Base-by-base conservation (phyloP, 2,888 invertebrate species). In the Abscondita cerata region DNA sequence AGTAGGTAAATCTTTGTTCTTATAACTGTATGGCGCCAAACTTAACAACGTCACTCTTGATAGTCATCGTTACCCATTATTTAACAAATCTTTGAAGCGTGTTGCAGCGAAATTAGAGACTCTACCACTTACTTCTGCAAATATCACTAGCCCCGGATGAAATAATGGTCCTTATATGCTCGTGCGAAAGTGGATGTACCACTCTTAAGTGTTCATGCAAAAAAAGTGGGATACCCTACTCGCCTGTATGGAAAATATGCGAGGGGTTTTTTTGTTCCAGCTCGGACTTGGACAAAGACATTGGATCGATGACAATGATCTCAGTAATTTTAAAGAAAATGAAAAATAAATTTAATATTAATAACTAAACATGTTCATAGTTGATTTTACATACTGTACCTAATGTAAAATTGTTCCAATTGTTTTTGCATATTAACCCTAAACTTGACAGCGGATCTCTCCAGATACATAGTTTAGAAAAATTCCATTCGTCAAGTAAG, bases 31-130 rank as follows among this genome's bases (percentile, higher is more conserved):
- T n/a, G n/a, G n/a, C n/a, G n/a, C n/a, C n/a, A n/a, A n/a, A n/a
- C n/a, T n/a, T n/a, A n/a, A n/a, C n/a, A n/a, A n/a, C n/a, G n/a
- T n/a, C n/a, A n/a, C n/a, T n/a, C n/a, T n/a, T n/a, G n/a, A n/a
- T 33, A 33, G 9, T 38, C 38, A 6, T 38, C 38, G 38, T 38
- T 38, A 38, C 13, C n/a, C n/a, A 38, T 38, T 4, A 38, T 38
- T 38, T 38, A 38, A 38, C 38, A 38, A 38, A 38, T 38, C 38
- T 38, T 38, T 38, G 38, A 38, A 38, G 38, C 38, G 38, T 38
- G 38, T 8, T 13, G 38, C 38, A 38, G 38, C 38, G 38, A 38
- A 38, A 38, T 38, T 38, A 13, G 38, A n/a, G 33, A 9, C 33
- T 33, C 33, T 33, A 9, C 33, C 33, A 33, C 33, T 9, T 33